Percentiles rank a stretch among this genome's conserved stretches.
These are phyloP conservation scores for Aspidiotus rigidus DNA, from an alignment of 2,888 invertebrate genomes.

Conservation along the genomic window DNA sequence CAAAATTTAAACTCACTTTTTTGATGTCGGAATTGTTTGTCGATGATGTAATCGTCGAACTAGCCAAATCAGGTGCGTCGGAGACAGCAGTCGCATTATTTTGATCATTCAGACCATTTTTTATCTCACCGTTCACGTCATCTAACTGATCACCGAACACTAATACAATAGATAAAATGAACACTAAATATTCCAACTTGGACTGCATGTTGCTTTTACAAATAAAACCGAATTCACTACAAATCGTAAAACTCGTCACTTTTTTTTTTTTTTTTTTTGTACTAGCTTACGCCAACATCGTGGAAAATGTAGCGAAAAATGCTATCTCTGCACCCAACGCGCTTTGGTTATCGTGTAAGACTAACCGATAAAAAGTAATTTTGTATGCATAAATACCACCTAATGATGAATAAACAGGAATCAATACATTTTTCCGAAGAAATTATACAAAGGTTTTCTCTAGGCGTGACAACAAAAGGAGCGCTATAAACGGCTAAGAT, in stretches of 20 bases:
- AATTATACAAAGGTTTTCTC: conserved; percentile 26
- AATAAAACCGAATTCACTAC: no score
- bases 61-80: not conserved
- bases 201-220: conserved; percentile 3
- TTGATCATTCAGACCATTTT: not conserved
- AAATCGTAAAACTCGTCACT: no score
- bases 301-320: not conserved
- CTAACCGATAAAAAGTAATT: conserved; percentile 27
- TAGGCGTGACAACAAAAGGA: conserved; percentile 20
- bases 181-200: conserved; percentile 9
- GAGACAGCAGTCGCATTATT: not conserved
- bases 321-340: not conserved
- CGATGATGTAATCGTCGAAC: not conserved
- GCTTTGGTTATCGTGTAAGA: conserved; percentile 9
- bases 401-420: conserved; percentile 31
- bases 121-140: not conserved
- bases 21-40: conserved; percentile 18
- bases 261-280: no score
- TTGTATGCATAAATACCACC: conserved; percentile 27
- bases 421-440: conserved; percentile 29
- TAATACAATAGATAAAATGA: not conserved
- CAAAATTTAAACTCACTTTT: conserved; percentile 9
- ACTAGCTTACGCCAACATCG: not conserved
- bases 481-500: conserved; percentile 16
- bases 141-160: conserved; percentile 19